Base-by-base conservation (phyloP, 92 coral and sea anemone species). In the Meandrina meandrites region DNA sequence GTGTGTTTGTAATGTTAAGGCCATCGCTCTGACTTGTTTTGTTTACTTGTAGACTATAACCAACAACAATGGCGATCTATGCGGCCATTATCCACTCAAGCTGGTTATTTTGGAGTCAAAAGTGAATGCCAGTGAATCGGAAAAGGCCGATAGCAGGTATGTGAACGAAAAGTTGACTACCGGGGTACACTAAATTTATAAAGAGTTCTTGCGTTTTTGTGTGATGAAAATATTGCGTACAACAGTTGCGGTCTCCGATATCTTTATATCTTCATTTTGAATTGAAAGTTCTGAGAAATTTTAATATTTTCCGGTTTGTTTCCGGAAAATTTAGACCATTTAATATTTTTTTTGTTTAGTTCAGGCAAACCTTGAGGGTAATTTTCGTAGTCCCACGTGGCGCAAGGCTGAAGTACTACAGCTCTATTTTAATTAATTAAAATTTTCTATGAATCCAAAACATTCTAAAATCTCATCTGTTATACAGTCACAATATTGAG, bases 21-120 rank as follows among this genome's bases (percentile, higher is more conserved):
- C 37, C 32, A 21, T 22, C 11, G 28, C 18, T 1, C 8, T 69
- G 45, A 36, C 51, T 62, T 68, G 66, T 82, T 34, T 83, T 21
- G 37, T 85, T 81, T 28, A 54, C 35, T 69, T 56, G 11, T 76
- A 96, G 98, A 91, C 92, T 18, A 83, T 96, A 74, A 86, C 92
- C 32, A 96, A 96, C 84, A 89, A 81, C 67, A 95, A 93, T 82
- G 99, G 99, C 8, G 99, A 96, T 53, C 73, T 96, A 0, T 96
- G 99, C 68, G 98, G 95, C 9, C 99, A 96, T 80, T 96, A 96
- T 90, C 99, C 99, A 2, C 90, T 86, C 42, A 96, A 95, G 87
- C 91, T 96, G 75, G 98, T 96, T 30, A 88, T 96, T 76, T 84
- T 96, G 24, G 97, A 96, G 76, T 93, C 98, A 57, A 86, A 84